Base-by-base conservation (phyloP, 2,888 invertebrate genomes). In the Timandra comae region DNA sequence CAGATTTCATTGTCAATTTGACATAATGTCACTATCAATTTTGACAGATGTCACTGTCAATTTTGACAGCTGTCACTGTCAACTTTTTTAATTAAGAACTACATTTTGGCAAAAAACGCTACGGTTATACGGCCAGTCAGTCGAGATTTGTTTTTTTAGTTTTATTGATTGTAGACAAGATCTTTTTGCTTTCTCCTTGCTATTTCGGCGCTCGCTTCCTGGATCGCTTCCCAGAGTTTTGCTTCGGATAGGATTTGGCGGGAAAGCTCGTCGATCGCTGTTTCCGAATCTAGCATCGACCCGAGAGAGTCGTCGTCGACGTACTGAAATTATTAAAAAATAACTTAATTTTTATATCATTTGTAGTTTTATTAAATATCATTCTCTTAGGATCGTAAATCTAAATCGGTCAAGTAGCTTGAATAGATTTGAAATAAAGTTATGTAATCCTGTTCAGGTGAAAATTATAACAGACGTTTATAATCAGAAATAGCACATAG, bases 171-270 rank as follows among this genome's bases (percentile, higher is more conserved):
- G 44, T 33, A 26, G 11, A 10, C 9, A 7, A 9, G 28, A 12
- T 78, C 84, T 38, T 85, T 86, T 47, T 88, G 89, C 63, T 89
- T 90, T 43, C 90, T 86, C 39, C 90, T 78, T 16, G 89, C 86
- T 35, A 93, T 84, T 63, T 93, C 93, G 7, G 89, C 87, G 62
- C 91, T 91, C 1, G 93, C 93, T 55, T 93, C 93, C 56, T 93
- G 93, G 9, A 93, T 91, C 2, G 93, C 93, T 57, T 93, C 93
- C 89, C 92, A 93, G 10, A 91, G 80, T 48, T 91, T 91, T 0
- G 93, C 93, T 74, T 93, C 93, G 0, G 92, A 92, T 65, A 93
- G 87, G 9, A 93, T 93, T 68, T 93, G 93, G 44, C 93, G 88
- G 46, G 91, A 92, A 0, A 93, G 85, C 52, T 93, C 93, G 54